phyloP scores from a whole-genome alignment of 1,140 invertebrate species.

The Drosophila mayri region DNA sequence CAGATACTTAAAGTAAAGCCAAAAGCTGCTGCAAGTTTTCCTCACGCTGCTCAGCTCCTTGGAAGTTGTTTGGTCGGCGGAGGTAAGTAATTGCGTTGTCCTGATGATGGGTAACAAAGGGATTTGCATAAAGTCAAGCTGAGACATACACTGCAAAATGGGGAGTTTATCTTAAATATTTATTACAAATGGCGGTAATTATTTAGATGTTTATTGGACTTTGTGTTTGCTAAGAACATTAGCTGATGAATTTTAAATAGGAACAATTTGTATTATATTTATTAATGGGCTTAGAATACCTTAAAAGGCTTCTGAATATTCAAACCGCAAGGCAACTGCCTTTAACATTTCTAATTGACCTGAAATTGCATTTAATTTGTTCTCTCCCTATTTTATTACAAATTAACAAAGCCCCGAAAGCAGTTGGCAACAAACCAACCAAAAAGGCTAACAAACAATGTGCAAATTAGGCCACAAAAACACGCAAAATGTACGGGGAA shows the following conservation, averaged over 20 bases:
- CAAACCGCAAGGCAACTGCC: not conserved
- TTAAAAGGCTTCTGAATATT: too few species aligned
- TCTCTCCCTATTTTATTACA: slow-evolving; percentile 23
- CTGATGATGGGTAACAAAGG: slow-evolving; percentile 29
- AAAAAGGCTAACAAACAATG: slow-evolving; percentile 47
- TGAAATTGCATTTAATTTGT: slow-evolving; percentile 37
- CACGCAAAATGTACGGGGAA: not conserved
- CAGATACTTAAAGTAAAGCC: slow-evolving; percentile 78
- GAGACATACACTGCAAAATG: slow-evolving; percentile 1
- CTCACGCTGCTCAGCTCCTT: slow-evolving; percentile 6
- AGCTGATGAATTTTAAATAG: not conserved
- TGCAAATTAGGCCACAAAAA: slow-evolving; percentile 46
- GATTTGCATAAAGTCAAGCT: slow-evolving; percentile 35
- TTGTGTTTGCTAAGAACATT: not conserved
- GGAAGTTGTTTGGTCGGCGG: slow-evolving; percentile 26
- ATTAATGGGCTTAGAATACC: not conserved
- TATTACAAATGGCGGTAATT: not conserved
- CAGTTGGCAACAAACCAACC: slow-evolving; percentile 30
- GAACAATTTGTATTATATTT: not conserved
- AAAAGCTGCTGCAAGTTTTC: slow-evolving; percentile 64
- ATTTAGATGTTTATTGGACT: not conserved
- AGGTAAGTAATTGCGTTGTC: slow-evolving; percentile 17
- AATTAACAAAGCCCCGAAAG: slow-evolving; percentile 44
- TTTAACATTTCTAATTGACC: slow-evolving; percentile 1
- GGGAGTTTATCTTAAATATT: not conserved